Evolutionary conservation across 1,140 invertebrate species (phyloP).

Genomic region (Drosophila busckii): DNA sequence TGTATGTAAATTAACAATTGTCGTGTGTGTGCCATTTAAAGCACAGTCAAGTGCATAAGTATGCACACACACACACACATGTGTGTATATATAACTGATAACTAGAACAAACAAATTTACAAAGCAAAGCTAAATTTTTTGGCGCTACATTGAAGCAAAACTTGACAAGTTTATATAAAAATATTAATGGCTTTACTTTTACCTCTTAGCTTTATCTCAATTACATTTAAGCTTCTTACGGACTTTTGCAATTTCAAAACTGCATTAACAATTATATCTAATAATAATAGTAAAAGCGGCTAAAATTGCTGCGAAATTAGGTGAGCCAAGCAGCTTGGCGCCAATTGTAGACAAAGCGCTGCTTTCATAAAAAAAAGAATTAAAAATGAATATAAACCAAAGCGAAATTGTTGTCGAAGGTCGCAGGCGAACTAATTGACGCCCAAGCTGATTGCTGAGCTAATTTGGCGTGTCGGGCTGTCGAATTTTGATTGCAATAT

Average conservation of each 20-base stretch:
- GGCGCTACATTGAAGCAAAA: too few relatives aligned
- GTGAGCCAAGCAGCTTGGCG: neutral
- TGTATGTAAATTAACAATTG: constrained; percentile 61
- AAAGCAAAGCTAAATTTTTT: constrained; percentile 47
- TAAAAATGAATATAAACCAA: constrained; percentile 3
- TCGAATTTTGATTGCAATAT: constrained; percentile 65
- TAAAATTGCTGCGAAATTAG: constrained; percentile 12
- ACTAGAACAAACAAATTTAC: constrained; percentile 48
- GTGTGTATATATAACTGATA: constrained; percentile 34
- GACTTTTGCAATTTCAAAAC: too few relatives aligned
- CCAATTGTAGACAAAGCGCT: neutral
- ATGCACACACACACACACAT: neutral
- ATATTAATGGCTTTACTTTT: too few relatives aligned
- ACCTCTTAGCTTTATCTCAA: too few relatives aligned
- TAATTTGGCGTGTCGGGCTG: constrained; percentile 39
- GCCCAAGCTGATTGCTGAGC: constrained; percentile 31
- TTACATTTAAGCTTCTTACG: too few relatives aligned
- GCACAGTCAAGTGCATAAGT: constrained; percentile 28
- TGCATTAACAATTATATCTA: too few relatives aligned
- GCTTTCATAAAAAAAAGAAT: constrained; percentile 8
- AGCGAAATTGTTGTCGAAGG: constrained; percentile 29
- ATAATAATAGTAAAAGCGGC: too few relatives aligned
- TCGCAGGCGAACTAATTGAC: constrained; percentile 31
- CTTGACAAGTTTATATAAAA: too few relatives aligned
- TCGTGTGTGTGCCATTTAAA: constrained; percentile 52